Percentiles rank a stretch among this genome's conserved stretches.
These are phyloP conservation scores for Pristionchus pacificus DNA, from an alignment of 1,140 invertebrate species.

Conservation along the genomic window DNA sequence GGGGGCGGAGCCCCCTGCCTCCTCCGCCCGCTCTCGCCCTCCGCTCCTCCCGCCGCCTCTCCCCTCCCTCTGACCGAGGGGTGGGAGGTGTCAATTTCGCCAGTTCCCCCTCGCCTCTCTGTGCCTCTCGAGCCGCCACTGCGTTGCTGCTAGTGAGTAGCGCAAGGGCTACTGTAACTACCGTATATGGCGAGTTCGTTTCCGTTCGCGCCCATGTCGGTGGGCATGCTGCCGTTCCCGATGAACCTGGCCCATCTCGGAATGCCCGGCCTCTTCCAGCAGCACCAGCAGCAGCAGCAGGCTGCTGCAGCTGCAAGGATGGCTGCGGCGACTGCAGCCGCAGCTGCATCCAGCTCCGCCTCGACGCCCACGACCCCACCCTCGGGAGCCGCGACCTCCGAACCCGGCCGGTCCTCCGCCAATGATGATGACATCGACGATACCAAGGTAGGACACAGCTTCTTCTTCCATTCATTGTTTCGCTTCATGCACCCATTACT, in stretches of 20 bases:
- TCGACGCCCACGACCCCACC: slow-evolving; percentile 1
- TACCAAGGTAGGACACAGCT: too few relatives aligned
- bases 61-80: slow-evolving; percentile 28
- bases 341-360: slow-evolving; percentile 12
- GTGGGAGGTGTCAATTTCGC: slow-evolving; percentile 41
- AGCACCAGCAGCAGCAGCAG: not conserved
- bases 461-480: too few relatives aligned
- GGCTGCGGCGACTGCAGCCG: slow-evolving; percentile 4
- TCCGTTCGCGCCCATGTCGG: too few relatives aligned
- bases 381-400: slow-evolving; percentile 10
- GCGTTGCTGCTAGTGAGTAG: slow-evolving; percentile 3
- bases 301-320: slow-evolving; percentile 14
- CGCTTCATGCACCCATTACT: too few relatives aligned
- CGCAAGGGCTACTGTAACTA: too few relatives aligned
- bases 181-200: too few relatives aligned
- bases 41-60: too few relatives aligned
- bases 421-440: slow-evolving; percentile 45
- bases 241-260: not conserved
- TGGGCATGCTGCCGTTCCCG: slow-evolving; percentile 6
- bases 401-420: slow-evolving; percentile 21
- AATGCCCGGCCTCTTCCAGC: not conserved
- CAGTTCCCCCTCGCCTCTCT: slow-evolving; percentile 35
- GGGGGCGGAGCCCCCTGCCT: slow-evolving; percentile 18
- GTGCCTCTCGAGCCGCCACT: too few relatives aligned
- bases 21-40: too few relatives aligned